Evolutionary conservation across 37 sponge, comb jelly and placozoan species (phyloP), one percentile per base, ranked within the genome.

Genomic region (Mnemiopsis leidyi): DNA sequence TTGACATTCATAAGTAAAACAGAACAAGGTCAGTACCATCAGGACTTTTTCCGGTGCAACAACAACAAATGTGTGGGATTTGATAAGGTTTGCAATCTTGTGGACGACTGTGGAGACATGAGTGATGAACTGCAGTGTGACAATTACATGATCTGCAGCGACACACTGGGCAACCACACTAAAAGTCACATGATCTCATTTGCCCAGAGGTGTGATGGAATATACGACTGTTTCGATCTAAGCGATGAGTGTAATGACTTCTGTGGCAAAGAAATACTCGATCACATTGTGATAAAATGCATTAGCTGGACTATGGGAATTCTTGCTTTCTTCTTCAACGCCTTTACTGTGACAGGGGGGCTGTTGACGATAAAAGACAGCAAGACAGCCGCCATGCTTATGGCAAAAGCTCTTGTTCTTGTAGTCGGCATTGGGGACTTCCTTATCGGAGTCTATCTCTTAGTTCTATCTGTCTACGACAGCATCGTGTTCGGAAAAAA

Each of bases 21-120:
- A 7, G 30, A n/a, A 18, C 13, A 13, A 67, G 75, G 75, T n/a
- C 3, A 29, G 3, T 71, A n/a, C 20, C 21, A 71, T 23, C 7
- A 25, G 2, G 3, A 5, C 2, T 71, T 23, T 5, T 71, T 71
- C n/a, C 75, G 3, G 30, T 71, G 75, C 75, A 5, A n/a, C 3
- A 71, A 71, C 20, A 28, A 28, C 30, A 71, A 5, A n/a, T 71
- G 75, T 71, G 30, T 71, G n/a, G 3, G 30, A n/a, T 71, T 23
- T 28, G 5, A 5, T 29, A 2, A 71, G 75, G 75, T 71, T 13
- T 71, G 75, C 20, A 18, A 71, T 18, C 75, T 71, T n/a, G n/a
- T 28, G 5, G 75, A 71, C 75, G 75, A 71, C n/a, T 71, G 75
- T 71, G 75, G 75, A 71, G 75, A 71, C 30, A 28, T n/a, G 30